Conservation (phyloP, 2,113 vertebrate genomes). For the Labeo catla region DNA sequence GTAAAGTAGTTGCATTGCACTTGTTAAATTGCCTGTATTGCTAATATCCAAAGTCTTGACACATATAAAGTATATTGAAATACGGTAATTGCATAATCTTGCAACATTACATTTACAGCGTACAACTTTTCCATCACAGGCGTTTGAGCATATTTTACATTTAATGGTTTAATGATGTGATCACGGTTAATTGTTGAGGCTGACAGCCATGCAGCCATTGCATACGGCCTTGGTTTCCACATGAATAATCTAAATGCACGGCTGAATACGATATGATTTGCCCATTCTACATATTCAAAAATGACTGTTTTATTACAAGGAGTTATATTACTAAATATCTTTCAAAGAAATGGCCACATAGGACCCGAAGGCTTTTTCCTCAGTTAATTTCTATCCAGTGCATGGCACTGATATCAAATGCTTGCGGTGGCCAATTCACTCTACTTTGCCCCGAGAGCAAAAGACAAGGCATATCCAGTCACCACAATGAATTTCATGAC, state of each 20-base stretch:
- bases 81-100: not conserved
- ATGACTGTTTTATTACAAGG: slow-evolving; percentile 1
- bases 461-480: not conserved
- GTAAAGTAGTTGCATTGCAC: not conserved
- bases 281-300: not conserved
- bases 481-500: not conserved
- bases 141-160: not conserved
- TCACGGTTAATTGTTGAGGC: not conserved
- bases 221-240: not conserved
- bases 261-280: not conserved
- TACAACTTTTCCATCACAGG: not conserved
- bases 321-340: not conserved
- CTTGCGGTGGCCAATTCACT: not conserved
- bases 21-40: not conserved
- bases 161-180: not conserved
- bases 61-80: not conserved
- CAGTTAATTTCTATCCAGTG: not conserved
- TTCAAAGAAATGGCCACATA: slow-evolving; percentile 9
- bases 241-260: slow-evolving; percentile 9
- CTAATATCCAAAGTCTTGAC: not conserved
- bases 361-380: not conserved
- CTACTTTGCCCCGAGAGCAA: not conserved
- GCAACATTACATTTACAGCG: not conserved
- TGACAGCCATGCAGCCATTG: not conserved
- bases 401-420: not conserved